These are phyloP conservation scores for Ceratitis capitata DNA, from an alignment of 1,140 invertebrate genomes.

Conservation along the genomic window DNA sequence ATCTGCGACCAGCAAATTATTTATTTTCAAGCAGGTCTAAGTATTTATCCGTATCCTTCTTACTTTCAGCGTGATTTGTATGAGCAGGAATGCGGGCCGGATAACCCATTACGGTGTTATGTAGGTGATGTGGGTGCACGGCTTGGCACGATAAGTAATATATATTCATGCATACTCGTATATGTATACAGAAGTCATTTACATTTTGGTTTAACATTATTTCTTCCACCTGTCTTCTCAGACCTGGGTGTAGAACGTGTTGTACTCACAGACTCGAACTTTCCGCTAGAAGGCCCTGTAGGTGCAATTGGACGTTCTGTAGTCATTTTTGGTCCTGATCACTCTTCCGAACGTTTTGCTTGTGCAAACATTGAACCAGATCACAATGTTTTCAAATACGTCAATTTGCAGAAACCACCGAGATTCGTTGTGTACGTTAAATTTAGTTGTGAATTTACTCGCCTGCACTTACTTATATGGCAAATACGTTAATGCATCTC, in stretches of 20 bases:
- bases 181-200: too few relatives aligned
- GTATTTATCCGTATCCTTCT: not conserved
- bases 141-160: slow-evolving; percentile 77
- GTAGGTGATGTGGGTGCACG: slow-evolving; percentile 91
- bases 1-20: too few relatives aligned
- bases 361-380: slow-evolving; percentile 93
- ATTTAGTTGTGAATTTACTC: not conserved
- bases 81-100: slow-evolving; percentile 83
- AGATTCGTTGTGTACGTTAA: slow-evolving; percentile 85
- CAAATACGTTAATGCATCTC: not conserved
- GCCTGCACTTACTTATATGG: not conserved
- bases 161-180: slow-evolving; percentile 31
- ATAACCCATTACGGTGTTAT: slow-evolving; percentile 89
- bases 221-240: slow-evolving; percentile 40
- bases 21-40: not conserved
- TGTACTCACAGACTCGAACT: slow-evolving; percentile 86
- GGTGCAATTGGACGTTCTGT: slow-evolving; percentile 86
- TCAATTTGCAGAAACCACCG: slow-evolving; percentile 86
- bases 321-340: slow-evolving; percentile 82
- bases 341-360: slow-evolving; percentile 77
- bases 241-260: slow-evolving; percentile 80
- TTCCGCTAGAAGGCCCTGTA: slow-evolving; percentile 81
- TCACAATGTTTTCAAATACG: slow-evolving; percentile 90
- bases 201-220: not conserved
- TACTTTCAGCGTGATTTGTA: slow-evolving; percentile 80